phyloP scores from a whole-genome alignment of 2,888 invertebrate species.

The Mythimna ferrago region DNA sequence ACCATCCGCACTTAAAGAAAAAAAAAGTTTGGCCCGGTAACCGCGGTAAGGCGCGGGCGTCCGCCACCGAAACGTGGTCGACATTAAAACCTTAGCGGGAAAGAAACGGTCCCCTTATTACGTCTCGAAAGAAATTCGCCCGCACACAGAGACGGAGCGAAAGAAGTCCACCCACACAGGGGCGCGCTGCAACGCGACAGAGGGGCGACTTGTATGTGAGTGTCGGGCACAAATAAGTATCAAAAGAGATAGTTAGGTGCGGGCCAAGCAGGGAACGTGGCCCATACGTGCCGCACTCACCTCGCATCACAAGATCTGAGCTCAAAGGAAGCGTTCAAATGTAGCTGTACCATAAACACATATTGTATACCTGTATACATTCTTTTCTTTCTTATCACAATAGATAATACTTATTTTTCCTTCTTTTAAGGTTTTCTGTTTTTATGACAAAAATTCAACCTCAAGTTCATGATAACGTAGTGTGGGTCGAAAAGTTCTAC shows the following conservation, averaged over 20 bases:
- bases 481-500: too few species aligned
- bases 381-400: conserved; percentile 43
- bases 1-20: conserved; percentile 76
- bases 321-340: conserved; percentile 61
- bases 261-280: conserved; percentile 80
- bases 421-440: neutral
- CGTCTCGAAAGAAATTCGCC: conserved; percentile 90
- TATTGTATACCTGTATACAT: conserved; percentile 16
- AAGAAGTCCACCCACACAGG: conserved; percentile 89
- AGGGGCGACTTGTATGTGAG: conserved; percentile 84
- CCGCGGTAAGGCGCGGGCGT: conserved; percentile 89
- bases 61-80: conserved; percentile 90
- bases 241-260: conserved; percentile 90
- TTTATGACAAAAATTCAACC: neutral
- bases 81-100: conserved; percentile 91
- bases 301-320: conserved; percentile 65
- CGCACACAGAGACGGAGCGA: conserved; percentile 86
- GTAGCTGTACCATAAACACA: conserved; percentile 21
- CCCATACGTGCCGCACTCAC: conserved; percentile 75
- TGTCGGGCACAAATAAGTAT: conserved; percentile 86
- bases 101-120: conserved; percentile 91
- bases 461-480: neutral
- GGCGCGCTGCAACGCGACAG: conserved; percentile 77
- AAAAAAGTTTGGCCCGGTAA: conserved; percentile 81
- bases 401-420: conserved; percentile 20